Evolutionary conservation across 2,113 vertebrate genomes (phyloP).

Genomic region (Pollimyrus isidori): DNA sequence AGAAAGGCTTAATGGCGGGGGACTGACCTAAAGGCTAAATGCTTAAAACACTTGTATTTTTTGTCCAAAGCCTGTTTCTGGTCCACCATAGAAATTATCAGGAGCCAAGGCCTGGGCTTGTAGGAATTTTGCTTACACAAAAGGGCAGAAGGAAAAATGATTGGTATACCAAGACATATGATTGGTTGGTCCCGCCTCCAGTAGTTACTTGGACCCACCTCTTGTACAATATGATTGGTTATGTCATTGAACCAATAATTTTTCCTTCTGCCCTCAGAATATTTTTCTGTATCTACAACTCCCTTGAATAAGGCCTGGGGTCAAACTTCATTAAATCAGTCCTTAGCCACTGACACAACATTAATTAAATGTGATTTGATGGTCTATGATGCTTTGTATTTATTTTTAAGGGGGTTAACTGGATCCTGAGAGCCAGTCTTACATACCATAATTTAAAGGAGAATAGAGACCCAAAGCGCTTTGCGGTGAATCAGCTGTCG

Average conservation of each 20-base stretch:
- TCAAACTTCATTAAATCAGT: conserved; percentile 6
- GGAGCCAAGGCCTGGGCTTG: not conserved
- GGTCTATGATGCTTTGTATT: not conserved
- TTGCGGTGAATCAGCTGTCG: not conserved
- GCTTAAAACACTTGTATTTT: not conserved
- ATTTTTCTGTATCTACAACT: no score
- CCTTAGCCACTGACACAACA: not conserved
- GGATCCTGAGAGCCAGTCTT: not conserved
- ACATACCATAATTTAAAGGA: not conserved
- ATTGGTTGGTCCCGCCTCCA: no score
- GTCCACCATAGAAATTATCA: not conserved
- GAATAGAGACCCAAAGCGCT: not conserved
- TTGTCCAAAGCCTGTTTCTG: not conserved
- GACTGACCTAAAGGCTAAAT: not conserved
- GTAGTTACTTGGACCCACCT: no score
- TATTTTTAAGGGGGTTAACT: not conserved
- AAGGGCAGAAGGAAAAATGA: no score
- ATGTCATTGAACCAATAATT: no score
- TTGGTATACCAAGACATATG: no score
- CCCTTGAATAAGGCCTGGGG: not conserved
- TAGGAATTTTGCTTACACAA: no score
- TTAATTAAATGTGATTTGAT: not conserved
- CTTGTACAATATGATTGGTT: no score
- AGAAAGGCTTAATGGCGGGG: not conserved
- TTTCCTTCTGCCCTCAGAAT: no score